Conservation (phyloP, 92 coral and sea anemone genomes). For the Zoanthus solanderi region DNA sequence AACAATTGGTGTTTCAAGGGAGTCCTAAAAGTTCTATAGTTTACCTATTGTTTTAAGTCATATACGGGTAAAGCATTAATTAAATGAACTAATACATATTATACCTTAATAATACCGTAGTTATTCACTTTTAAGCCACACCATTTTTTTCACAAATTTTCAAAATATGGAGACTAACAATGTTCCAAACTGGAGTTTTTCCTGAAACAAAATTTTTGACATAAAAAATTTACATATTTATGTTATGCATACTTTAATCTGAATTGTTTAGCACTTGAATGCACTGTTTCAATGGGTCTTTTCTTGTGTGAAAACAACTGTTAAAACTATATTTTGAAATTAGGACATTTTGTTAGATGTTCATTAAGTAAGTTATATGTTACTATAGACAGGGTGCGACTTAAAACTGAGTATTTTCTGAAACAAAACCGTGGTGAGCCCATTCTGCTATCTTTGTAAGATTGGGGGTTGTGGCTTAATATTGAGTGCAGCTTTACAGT, state of each 20-base stretch:
- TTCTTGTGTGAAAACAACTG: background rate
- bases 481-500: background rate
- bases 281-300: background rate
- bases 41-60: background rate
- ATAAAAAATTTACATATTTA: background rate
- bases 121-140: background rate
- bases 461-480: background rate
- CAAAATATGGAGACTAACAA: background rate
- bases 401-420: conserved; percentile 3
- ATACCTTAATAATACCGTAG: background rate
- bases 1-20: conserved; percentile 26
- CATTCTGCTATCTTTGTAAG: background rate
- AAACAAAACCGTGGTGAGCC: background rate
- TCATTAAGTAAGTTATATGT: background rate
- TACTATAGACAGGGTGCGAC: background rate
- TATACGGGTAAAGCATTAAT: background rate
- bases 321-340: background rate
- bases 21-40: conserved; percentile 3
- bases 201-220: too few species aligned
- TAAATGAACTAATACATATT: background rate
- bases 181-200: background rate
- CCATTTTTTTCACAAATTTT: too few species aligned
- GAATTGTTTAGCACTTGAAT: background rate
- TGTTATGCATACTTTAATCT: conserved; percentile 1
- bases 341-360: background rate